A percentile compares a stretch with the other conserved stretches of the same genome.
Evolutionary conservation across 2,797 vertebrate species (phyloP).

Genomic region (Prionace glauca): DNA sequence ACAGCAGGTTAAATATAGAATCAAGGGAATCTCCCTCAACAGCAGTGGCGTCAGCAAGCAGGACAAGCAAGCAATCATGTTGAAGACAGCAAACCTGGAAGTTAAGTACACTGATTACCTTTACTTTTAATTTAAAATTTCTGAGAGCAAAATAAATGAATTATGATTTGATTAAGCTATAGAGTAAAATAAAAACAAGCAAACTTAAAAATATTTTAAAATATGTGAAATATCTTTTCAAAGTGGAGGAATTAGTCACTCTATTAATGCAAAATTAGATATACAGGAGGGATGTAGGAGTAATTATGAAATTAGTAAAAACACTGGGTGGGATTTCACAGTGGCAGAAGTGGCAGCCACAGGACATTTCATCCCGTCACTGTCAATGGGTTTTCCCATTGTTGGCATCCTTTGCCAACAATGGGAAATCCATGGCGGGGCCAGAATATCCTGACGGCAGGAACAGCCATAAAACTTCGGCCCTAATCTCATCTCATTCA

Average conservation of each 20-base stretch:
- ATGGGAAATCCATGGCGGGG: too few species aligned
- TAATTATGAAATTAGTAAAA: background rate
- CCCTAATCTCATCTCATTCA: too few species aligned
- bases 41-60: background rate
- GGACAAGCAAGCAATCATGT: background rate
- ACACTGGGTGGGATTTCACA: too few species aligned
- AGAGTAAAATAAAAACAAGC: background rate
- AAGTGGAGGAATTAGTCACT: background rate
- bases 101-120: too few species aligned
- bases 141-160: background rate
- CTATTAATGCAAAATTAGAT: background rate
- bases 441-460: too few species aligned
- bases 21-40: background rate
- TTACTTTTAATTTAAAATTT: background rate
- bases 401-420: too few species aligned
- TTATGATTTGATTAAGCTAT: background rate
- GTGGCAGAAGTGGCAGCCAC: too few species aligned
- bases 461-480: too few species aligned
- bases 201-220: too few species aligned
- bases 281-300: background rate
- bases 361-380: too few species aligned
- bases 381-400: too few species aligned
- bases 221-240: background rate
- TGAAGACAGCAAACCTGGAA: background rate
- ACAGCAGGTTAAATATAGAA: too few species aligned